phyloP scores from a whole-genome alignment of 2,797 vertebrate species.

The Clarias fuscus region DNA sequence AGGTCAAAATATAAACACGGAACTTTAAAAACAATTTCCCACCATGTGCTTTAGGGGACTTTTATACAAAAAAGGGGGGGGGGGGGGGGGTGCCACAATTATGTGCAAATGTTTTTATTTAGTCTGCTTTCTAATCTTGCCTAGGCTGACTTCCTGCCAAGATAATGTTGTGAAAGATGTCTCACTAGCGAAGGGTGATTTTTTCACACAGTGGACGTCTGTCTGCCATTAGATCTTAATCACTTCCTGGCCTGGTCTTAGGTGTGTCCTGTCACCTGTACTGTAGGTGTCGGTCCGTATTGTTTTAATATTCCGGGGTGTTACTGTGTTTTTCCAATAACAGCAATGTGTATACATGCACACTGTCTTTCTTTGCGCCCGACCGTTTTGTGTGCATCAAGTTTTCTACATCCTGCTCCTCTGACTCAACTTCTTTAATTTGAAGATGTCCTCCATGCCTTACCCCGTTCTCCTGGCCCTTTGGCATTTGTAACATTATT shows the following conservation, averaged over 20 bases:
- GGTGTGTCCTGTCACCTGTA: too few relatives aligned
- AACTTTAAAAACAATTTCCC: background rate
- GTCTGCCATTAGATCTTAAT: background rate
- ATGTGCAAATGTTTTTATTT: background rate
- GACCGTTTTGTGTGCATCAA: background rate
- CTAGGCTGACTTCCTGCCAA: background rate
- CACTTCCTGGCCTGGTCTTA: background rate
- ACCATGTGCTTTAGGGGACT: background rate
- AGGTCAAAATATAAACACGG: background rate
- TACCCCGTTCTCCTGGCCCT: conserved; percentile 26
- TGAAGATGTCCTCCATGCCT: conserved; percentile 48
- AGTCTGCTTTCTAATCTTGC: background rate
- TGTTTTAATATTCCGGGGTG: background rate
- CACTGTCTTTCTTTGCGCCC: background rate
- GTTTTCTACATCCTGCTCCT: background rate
- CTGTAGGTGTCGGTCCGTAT: background rate
- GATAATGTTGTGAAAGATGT: background rate
- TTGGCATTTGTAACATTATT: conserved; percentile 61
- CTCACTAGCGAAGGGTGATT: background rate
- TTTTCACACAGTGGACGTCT: background rate
- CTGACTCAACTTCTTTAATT: conserved; percentile 57
- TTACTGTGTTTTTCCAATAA: background rate
- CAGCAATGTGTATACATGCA: background rate
- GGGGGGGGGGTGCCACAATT: background rate
- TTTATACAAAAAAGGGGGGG: background rate